Conservation (phyloP, 2,888 invertebrate species). For the Lamellibrachia satsuma region DNA sequence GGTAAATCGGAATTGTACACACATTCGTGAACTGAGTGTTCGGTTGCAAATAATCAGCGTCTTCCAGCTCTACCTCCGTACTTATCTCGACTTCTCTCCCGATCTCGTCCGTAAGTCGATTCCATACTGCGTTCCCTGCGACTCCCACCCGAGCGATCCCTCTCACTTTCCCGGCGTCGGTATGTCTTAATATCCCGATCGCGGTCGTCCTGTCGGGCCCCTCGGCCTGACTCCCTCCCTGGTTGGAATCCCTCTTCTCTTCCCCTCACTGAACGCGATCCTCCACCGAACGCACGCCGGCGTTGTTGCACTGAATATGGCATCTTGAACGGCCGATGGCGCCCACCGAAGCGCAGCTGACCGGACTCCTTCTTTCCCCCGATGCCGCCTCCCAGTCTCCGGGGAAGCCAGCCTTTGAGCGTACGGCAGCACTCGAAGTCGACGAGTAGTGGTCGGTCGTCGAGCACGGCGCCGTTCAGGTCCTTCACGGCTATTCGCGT, state of each 20-base stretch:
- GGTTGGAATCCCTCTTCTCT: neutral
- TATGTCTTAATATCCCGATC: neutral
- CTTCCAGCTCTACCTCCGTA: neutral
- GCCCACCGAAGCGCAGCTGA: constrained; percentile 86
- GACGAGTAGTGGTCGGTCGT: constrained; percentile 77
- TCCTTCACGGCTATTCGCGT: constrained; percentile 74
- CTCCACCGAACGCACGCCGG: neutral
- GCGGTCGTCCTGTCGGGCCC: neutral
- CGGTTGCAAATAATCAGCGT: neutral
- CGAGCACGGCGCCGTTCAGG: constrained; percentile 73
- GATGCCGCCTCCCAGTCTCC: constrained; percentile 86
- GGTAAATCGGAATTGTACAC: neutral
- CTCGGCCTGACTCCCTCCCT: neutral
- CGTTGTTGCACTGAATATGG: constrained; percentile 29
- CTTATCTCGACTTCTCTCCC: too few species aligned
- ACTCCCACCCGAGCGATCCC: neutral
- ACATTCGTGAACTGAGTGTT: too few species aligned
- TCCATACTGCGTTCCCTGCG: neutral
- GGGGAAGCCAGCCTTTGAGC: constrained; percentile 81
- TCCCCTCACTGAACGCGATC: neutral
- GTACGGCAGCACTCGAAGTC: constrained; percentile 80
- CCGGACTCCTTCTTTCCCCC: constrained; percentile 88
- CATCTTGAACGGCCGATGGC: constrained; percentile 77
- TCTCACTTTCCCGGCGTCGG: neutral
- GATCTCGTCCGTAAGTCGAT: too few species aligned